These are phyloP conservation scores for Sparidentex hasta DNA, from an alignment of 2,797 vertebrate genomes.

Conservation along the genomic window DNA sequence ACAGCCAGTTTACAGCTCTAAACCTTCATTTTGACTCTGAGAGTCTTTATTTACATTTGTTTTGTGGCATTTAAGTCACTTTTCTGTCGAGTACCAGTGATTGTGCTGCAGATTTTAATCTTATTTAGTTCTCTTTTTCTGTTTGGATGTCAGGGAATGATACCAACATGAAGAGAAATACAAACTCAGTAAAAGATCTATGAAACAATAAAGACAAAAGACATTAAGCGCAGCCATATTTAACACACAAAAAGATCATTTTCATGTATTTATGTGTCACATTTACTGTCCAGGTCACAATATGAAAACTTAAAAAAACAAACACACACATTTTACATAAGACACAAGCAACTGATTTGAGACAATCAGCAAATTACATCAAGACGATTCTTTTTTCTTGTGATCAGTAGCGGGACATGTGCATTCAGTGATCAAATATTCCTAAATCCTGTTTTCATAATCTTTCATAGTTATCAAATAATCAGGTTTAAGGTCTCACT, in stretches of 20 bases:
- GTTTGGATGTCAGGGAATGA: background rate
- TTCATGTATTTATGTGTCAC: no score
- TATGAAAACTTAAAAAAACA: no score
- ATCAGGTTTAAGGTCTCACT: no score
- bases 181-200: background rate
- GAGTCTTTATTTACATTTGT: background rate
- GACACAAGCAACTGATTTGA: background rate
- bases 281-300: no score
- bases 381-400: no score
- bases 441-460: no score
- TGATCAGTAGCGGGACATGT: no score
- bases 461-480: no score
- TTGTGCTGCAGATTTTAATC: background rate
- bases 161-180: no score
- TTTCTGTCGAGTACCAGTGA: background rate
- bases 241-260: background rate
- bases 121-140: background rate
- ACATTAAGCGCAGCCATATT: background rate
- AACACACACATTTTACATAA: background rate
- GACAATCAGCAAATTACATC: no score
- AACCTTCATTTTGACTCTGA: background rate
- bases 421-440: no score
- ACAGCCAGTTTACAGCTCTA: no score
- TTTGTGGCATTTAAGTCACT: background rate
- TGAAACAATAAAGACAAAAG: background rate